These are phyloP conservation scores for Bubo blakistoni DNA, from an alignment of 2,113 vertebrate genomes.

Conservation along the genomic window DNA sequence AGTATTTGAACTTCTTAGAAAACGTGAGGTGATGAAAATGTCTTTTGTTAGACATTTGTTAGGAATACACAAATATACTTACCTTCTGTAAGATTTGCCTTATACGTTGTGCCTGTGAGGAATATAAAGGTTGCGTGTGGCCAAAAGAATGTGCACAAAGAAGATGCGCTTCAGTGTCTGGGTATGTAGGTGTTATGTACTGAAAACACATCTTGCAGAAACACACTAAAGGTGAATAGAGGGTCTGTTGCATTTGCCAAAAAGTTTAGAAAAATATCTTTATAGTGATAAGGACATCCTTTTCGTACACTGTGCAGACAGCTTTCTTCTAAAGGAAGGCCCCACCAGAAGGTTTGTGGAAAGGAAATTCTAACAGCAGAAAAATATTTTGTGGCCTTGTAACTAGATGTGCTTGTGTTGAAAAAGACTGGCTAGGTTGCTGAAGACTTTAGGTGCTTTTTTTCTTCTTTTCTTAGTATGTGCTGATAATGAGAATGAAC, in stretches of 20 bases:
- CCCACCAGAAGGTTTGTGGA: background rate
- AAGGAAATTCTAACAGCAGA: background rate
- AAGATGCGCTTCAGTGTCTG: background rate
- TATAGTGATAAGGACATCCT: background rate
- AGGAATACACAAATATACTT: background rate
- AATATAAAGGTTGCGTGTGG: background rate
- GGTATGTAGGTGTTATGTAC: background rate
- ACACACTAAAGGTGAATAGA: background rate
- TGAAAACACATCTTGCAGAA: background rate
- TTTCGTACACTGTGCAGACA: background rate
- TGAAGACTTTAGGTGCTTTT: background rate
- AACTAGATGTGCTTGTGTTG: background rate
- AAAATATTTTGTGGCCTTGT: background rate
- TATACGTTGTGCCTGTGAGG: background rate
- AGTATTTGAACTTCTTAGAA: background rate
- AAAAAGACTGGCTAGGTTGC: background rate
- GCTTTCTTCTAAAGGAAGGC: background rate
- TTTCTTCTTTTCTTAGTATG: conserved; percentile 65
- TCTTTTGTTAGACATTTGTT: background rate
- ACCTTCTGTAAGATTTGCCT: background rate
- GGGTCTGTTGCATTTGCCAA: background rate
- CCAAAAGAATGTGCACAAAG: rapidly evolving
- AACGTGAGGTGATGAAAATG: background rate
- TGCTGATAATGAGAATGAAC: conserved; percentile 68
- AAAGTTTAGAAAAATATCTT: background rate